Base-by-base conservation (phyloP, 2,888 invertebrate species). In the Lycophotia porphyrea region DNA sequence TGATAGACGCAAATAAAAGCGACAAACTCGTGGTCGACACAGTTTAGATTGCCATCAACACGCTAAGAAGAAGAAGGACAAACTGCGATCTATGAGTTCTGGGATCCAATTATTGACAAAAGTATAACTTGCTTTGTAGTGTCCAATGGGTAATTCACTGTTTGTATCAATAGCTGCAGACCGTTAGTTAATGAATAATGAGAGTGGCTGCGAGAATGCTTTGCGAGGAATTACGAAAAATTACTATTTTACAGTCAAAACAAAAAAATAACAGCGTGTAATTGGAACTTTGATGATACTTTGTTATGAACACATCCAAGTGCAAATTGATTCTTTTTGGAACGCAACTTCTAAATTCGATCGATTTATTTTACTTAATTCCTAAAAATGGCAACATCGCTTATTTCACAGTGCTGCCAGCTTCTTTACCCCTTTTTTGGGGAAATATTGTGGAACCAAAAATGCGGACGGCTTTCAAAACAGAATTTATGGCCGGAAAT, bases 391-490 rank as follows among this genome's bases (percentile, higher is more conserved):
- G 85, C 81, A 85, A 85, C 78, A 66, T 66, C 31, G 21, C 0
- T 4, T 76, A 31, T 11, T 27, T 5, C 8, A 1, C 13, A 55
- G 74, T 81, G 76, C 68, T 78, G 63, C 76, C 67, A 84, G 42
- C 65, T 52, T 1, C 47, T 18, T 66, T 81, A 67, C 87, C 84
- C 87, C 2, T 55, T 15, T 61, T 64, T 0, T 61, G 36, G 76
- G 84, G 85, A 84, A 72, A 66, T 65, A 44, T 67, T 67, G 58
- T 9, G 1, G n/a, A 36, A 70, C 9, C 5, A n/a, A 68, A 65
- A 64, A 65, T 21, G 9, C 47, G 34, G 18, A 69, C 1, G 24
- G 31, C 21, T 27, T 64, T 24, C n/a, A 71, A 24, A 42, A 66
- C 0, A 36, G 5, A 27, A 52, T 55, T 52, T 36, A 18, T 21